Evolutionary conservation across 1,140 invertebrate species (phyloP).

Genomic region (Drosophila sucinea): DNA sequence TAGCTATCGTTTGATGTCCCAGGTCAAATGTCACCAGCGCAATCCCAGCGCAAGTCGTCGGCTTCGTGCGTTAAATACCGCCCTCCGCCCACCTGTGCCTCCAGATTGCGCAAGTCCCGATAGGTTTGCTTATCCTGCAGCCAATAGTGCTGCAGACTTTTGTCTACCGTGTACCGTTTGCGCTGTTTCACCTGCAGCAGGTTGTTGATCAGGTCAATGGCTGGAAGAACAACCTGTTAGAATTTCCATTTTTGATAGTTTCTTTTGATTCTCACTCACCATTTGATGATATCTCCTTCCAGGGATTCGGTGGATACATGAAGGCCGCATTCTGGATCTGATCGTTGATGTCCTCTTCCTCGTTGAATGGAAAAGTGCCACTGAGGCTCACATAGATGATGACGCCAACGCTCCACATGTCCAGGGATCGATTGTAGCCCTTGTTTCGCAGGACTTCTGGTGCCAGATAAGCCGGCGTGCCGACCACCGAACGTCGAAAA

Average conservation of each 20-base stretch:
- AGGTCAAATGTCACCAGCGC: conserved; percentile 83
- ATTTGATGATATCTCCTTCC: conserved; percentile 98
- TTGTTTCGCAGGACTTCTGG: conserved; percentile 99
- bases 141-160: conserved; percentile 97
- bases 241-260: neutral
- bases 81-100: conserved; percentile 89
- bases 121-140: conserved; percentile 98
- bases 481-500: conserved; percentile 98
- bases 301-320: conserved; percentile 99
- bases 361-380: conserved; percentile 99
- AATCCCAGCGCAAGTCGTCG: conserved; percentile 96
- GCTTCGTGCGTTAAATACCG: conserved; percentile 98
- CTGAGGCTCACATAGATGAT: conserved; percentile 98
- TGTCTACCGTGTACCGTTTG: conserved; percentile 98
- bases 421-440: conserved; percentile 98
- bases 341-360: conserved; percentile 99
- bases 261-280: conserved; percentile 85
- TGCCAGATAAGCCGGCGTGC: conserved; percentile 99
- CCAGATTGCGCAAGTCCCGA: conserved; percentile 95
- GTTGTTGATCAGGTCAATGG: conserved; percentile 99
- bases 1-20: conserved; percentile 42
- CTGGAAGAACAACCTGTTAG: conserved; percentile 84
- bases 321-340: conserved; percentile 99
- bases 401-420: conserved; percentile 99
- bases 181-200: conserved; percentile 99